A percentile compares a stretch with the other conserved stretches of the same genome.
Evolutionary conservation across 2,113 vertebrate genomes (phyloP).

Genomic region (Tympanuchus pallidicinctus): DNA sequence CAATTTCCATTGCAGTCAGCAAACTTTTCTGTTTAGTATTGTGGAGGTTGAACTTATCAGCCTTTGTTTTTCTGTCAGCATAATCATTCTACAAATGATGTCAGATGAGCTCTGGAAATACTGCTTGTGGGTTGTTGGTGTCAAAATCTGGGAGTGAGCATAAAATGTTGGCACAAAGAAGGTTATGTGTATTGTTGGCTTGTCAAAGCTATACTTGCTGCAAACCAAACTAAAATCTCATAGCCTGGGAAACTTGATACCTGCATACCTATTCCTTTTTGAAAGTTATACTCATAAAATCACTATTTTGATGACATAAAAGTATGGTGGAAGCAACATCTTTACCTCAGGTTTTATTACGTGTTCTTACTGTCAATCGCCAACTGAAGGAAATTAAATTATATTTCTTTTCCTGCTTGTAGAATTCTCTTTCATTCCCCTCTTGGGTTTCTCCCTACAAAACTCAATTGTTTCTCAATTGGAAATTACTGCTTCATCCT

Average conservation of each 20-base stretch:
- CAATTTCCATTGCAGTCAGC: background rate
- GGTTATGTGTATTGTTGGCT: background rate
- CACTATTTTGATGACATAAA: background rate
- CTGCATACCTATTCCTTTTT: background rate
- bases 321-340: background rate
- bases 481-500: background rate
- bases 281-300: background rate
- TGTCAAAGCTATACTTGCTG: background rate
- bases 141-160: background rate
- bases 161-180: background rate
- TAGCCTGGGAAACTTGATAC: background rate
- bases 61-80: background rate
- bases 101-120: background rate
- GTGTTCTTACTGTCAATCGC: background rate
- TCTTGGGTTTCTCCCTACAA: background rate
- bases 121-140: background rate
- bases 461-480: background rate
- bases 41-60: background rate
- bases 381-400: background rate
- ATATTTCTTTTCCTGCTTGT: background rate
- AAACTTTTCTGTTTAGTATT: background rate
- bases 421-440: background rate
- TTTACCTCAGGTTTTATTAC: background rate
- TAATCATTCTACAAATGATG: background rate
- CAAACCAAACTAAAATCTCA: background rate